phyloP scores from a whole-genome alignment of 2,113 vertebrate species.

The Xiphias gladius region DNA sequence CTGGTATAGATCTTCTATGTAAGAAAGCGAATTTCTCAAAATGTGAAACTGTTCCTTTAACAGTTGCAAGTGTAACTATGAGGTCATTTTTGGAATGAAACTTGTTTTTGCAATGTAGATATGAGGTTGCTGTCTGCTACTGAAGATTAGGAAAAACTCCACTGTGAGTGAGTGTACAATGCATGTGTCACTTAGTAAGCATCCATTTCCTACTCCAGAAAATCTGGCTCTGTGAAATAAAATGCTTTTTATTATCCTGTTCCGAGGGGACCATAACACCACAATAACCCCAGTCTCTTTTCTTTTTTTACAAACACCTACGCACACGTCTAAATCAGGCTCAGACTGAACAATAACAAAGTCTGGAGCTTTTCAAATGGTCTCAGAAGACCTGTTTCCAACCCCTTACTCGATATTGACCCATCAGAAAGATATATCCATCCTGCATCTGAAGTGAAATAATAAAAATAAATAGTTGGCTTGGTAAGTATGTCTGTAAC shows the following conservation, averaged over 20 bases:
- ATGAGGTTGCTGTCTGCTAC: slow-evolving; percentile 40
- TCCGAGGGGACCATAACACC: slow-evolving; percentile 66
- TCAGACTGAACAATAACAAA: slow-evolving; percentile 82
- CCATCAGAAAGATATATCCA: slow-evolving; percentile 65
- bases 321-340: slow-evolving; percentile 71
- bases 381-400: slow-evolving; percentile 75
- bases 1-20: neutral
- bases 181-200: slow-evolving; percentile 56
- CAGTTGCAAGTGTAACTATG: slow-evolving; percentile 11
- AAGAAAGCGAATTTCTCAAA: neutral
- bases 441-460: slow-evolving; percentile 70
- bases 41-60: neutral
- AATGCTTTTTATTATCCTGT: slow-evolving; percentile 65
- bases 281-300: slow-evolving; percentile 64
- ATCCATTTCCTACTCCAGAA: slow-evolving; percentile 60
- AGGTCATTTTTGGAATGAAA: slow-evolving; percentile 11
- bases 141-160: slow-evolving; percentile 10
- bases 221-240: slow-evolving; percentile 61
- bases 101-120: slow-evolving; percentile 27
- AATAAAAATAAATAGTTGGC: slow-evolving; percentile 76
- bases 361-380: slow-evolving; percentile 75
- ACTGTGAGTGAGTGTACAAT: slow-evolving; percentile 21
- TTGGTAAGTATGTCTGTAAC: slow-evolving; percentile 59
- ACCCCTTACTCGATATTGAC: slow-evolving; percentile 66
- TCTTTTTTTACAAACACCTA: slow-evolving; percentile 69